Evolutionary conservation across 2,888 invertebrate genomes (phyloP).

Genomic region (Phengaris alcon): DNA sequence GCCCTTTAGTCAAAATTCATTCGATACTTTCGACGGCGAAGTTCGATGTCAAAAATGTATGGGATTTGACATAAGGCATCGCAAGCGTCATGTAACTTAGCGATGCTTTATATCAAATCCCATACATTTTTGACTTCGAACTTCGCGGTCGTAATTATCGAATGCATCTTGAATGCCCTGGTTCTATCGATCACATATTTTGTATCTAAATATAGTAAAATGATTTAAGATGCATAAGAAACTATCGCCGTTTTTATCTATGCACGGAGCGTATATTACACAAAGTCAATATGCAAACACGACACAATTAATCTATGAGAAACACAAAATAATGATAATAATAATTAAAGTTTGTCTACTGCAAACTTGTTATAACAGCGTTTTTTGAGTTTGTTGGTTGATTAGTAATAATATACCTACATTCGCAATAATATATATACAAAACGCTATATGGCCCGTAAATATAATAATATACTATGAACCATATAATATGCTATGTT

Average conservation of each 20-base stretch:
- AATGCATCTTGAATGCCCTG: too few species aligned
- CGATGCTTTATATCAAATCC: too few species aligned
- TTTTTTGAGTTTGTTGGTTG: too few species aligned
- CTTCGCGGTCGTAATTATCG: too few species aligned
- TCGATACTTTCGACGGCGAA: too few species aligned
- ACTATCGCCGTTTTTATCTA: slow-evolving; percentile 30
- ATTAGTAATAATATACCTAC: neutral
- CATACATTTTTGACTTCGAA: too few species aligned
- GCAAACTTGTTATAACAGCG: neutral
- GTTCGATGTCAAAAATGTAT: too few species aligned
- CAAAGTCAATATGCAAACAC: too few species aligned
- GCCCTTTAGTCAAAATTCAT: slow-evolving; percentile 31
- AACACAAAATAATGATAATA: neutral
- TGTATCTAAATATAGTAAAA: slow-evolving; percentile 53
- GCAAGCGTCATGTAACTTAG: too few species aligned
- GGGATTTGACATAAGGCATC: too few species aligned
- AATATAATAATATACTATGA: neutral
- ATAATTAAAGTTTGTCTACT: too few species aligned
- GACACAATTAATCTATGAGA: neutral
- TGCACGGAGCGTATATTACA: neutral
- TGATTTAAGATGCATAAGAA: slow-evolving; percentile 38
- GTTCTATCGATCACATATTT: slow-evolving; percentile 42
- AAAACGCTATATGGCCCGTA: too few species aligned
- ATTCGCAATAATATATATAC: neutral
- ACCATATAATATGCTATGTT: neutral